Evolutionary conservation across 2,888 invertebrate species (phyloP).

Genomic region (Temnothorax ravouxi): DNA sequence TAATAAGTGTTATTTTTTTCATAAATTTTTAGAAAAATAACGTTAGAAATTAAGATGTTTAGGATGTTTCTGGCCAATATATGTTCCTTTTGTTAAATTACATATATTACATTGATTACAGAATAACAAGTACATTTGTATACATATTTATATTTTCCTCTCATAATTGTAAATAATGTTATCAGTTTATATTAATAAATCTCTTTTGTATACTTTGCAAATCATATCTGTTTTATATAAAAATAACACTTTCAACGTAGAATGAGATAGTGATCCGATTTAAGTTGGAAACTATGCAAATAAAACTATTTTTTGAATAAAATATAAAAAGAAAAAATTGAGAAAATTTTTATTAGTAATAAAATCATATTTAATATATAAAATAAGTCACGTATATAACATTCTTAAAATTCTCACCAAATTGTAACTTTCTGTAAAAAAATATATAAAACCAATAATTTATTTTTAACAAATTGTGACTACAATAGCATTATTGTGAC

Average conservation of each 20-base stretch:
- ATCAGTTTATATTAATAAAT: not conserved
- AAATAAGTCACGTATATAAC: not conserved
- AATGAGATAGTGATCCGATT: not conserved
- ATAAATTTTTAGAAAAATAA: not conserved
- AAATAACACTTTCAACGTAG: not conserved
- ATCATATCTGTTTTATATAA: not conserved
- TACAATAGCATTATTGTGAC: not conserved
- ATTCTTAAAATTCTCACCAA: not conserved
- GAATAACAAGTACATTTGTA: slow-evolving; percentile 16
- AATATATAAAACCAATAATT: not conserved
- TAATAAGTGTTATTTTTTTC: slow-evolving; percentile 7
- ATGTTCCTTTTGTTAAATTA: not conserved
- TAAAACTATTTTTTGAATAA: not conserved
- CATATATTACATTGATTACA: slow-evolving; percentile 19
- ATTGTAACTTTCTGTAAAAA: not conserved
- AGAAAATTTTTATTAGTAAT: not conserved
- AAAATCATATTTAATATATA: slow-evolving; percentile 13
- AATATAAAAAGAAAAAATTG: not conserved
- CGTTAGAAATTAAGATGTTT: not conserved
- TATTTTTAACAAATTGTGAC: not conserved
- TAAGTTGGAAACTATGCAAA: not conserved
- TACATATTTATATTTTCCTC: slow-evolving; percentile 36
- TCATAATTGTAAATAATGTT: not conserved
- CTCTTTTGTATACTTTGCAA: not conserved
- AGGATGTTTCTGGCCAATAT: not conserved